Conservation (phyloP, 2,113 vertebrate species). For the Hemicordylus capensis region DNA sequence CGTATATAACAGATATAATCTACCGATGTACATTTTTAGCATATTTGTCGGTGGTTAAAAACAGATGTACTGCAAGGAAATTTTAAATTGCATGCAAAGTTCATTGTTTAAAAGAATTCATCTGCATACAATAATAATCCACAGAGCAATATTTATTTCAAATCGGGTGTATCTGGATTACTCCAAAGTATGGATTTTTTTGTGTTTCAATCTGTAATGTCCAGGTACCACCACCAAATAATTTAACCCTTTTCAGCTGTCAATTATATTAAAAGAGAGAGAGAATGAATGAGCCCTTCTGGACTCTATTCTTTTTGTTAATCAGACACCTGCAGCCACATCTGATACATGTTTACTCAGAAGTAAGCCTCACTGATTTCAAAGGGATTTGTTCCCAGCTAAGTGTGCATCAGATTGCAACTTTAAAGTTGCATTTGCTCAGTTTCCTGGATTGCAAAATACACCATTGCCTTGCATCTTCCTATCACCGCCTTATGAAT, state of each 20-base stretch:
- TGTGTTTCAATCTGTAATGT: background rate
- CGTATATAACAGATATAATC: background rate
- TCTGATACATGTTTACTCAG: background rate
- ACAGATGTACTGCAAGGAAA: background rate
- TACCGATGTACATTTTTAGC: background rate
- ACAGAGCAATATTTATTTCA: background rate
- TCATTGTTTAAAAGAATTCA: conserved; percentile 9
- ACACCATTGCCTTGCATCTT: background rate
- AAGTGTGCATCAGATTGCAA: background rate
- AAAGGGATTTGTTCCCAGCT: background rate
- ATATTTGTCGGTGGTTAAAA: background rate
- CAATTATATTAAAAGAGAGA: background rate
- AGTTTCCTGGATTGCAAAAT: background rate
- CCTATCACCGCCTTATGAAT: no score
- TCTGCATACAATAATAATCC: conserved; percentile 1
- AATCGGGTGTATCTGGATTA: background rate
- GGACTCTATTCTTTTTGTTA: background rate
- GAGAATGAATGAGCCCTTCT: background rate
- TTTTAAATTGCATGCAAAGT: background rate
- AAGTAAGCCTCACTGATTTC: background rate
- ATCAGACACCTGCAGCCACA: background rate
- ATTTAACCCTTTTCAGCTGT: background rate
- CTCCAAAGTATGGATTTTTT: background rate
- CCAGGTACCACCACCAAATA: background rate
- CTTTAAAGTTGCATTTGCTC: background rate